phyloP scores from a whole-genome alignment of 1,140 invertebrate species.

The Cyclargus thomasi region DNA sequence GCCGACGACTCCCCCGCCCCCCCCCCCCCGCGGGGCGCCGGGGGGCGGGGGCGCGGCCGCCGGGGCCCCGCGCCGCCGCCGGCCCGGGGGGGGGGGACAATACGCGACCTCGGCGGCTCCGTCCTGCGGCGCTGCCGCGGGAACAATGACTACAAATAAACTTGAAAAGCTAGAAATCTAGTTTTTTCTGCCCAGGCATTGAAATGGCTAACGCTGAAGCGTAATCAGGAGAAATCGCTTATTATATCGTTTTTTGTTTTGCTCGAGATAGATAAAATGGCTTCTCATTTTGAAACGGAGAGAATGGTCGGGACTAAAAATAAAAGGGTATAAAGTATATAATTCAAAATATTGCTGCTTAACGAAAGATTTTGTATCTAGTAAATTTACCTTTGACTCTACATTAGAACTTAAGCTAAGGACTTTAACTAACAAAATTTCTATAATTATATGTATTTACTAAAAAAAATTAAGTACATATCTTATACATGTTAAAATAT shows the following conservation, averaged over 20 bases:
- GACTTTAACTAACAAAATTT: no score
- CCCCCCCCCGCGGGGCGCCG: no score
- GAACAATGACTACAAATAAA: constrained; percentile 1
- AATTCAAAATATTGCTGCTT: no score
- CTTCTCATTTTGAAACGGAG: not conserved
- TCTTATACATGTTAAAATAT: no score
- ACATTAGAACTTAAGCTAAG: no score
- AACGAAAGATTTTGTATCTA: no score
- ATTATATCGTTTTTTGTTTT: constrained; percentile 1
- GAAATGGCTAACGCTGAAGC: not conserved
- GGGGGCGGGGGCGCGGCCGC: not conserved
- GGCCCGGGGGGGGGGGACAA: not conserved
- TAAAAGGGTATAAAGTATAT: not conserved
- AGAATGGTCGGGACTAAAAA: not conserved
- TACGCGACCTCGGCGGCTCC: not conserved
- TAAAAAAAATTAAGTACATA: no score
- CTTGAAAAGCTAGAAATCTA: constrained; percentile 1
- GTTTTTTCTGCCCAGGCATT: not conserved
- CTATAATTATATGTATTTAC: no score
- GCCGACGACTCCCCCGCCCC: no score
- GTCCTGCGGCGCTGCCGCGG: constrained; percentile 10
- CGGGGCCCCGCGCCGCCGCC: not conserved
- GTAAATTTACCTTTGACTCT: no score
- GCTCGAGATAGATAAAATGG: not conserved
- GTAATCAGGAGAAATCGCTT: not conserved